These are phyloP conservation scores for Amyelois transitella DNA, from an alignment of 1,140 invertebrate genomes.

Conservation along the genomic window DNA sequence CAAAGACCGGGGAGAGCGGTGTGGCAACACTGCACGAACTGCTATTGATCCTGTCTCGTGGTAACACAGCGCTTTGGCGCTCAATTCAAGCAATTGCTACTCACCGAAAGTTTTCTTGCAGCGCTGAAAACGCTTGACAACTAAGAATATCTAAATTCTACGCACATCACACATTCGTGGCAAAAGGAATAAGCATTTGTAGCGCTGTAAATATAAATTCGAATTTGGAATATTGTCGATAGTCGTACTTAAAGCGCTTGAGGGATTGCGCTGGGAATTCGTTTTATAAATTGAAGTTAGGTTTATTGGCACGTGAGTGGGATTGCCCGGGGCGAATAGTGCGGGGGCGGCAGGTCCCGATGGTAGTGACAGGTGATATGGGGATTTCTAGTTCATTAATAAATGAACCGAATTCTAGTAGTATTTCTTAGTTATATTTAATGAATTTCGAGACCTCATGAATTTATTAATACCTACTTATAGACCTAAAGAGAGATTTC, in stretches of 20 bases:
- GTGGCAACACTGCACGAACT: slow-evolving; percentile 42
- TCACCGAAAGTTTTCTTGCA: background rate
- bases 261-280: background rate
- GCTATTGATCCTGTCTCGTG: slow-evolving; percentile 43
- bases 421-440: no score
- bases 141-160: background rate
- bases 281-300: background rate
- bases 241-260: background rate
- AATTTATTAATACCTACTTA: no score
- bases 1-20: slow-evolving; percentile 43
- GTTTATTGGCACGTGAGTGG: background rate
- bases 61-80: slow-evolving; percentile 16
- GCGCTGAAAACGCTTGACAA: background rate
- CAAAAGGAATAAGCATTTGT: background rate
- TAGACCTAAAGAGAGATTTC: no score
- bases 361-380: slow-evolving; percentile 30
- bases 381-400: slow-evolving; percentile 20
- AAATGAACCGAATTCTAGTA: no score
- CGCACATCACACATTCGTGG: background rate
- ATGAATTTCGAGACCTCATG: no score
- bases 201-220: slow-evolving; percentile 7
- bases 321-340: slow-evolving; percentile 19
- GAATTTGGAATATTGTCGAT: background rate
- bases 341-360: slow-evolving; percentile 29
- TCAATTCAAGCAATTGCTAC: background rate